Base-by-base conservation (phyloP, 2,888 invertebrate genomes). In the Agonum fuliginosum region DNA sequence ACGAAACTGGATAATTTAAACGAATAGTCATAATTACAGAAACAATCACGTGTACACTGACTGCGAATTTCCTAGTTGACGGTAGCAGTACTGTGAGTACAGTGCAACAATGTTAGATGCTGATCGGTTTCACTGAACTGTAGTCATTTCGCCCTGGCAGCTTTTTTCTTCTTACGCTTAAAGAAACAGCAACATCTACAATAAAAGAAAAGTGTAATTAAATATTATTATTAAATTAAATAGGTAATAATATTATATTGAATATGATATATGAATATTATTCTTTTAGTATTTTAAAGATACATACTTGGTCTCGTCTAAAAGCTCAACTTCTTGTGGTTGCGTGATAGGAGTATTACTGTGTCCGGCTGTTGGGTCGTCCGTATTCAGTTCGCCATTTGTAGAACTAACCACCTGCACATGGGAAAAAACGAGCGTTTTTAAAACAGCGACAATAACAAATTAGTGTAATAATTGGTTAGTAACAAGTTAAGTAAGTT, bases 101-200 rank as follows among this genome's bases (percentile, higher is more conserved):
- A 86, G 81, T 86, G 86, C 83, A 87, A 83, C 82, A 87, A 83
- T 79, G 86, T 86, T 81, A 87, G 84, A 81, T 87, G 87, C 84
- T 87, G 87, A 84, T 87, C 87, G 78, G 87, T 87, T 83, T 87
- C 87, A 83, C 87, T 86, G 82, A 86, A 86, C 83, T 87, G 87
- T 86, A 87, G 87, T 87, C 87, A 87, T 86, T 87, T 87, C 80
- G 86, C 85, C 80, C 86, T 84, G 78, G 85, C 84, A 75, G 85
- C 86, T 93, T 97, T 97, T 94, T 98, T 98, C 95, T 97, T 97
- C 95, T 97, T 97, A 88, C 97, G 94, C 90, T 97, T 97, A 92
- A 97, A 97, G 93, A 98, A 98, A 90, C 97, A 98, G 90, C 98
- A 98, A 92, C 98, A 98, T 91, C 97, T 97, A 90, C 87, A 92